These are phyloP conservation scores for Vespertilio murinus DNA, from an alignment of 2,797 vertebrate species.

Conservation along the genomic window DNA sequence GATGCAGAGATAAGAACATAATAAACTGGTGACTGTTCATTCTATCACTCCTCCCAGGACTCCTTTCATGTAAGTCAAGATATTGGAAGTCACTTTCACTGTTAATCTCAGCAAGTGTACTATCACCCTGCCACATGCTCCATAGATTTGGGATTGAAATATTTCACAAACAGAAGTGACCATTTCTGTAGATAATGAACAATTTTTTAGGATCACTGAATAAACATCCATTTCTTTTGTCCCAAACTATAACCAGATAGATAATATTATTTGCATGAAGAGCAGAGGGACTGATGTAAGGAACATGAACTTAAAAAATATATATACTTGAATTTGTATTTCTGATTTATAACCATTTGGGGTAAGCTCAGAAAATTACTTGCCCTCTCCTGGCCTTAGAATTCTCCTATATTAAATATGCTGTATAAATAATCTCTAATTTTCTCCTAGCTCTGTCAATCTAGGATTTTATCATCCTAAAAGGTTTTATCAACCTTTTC, in stretches of 20 bases:
- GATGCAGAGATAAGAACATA: background rate
- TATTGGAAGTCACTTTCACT: background rate
- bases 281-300: background rate
- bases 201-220: background rate
- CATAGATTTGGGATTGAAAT: background rate
- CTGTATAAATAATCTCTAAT: background rate
- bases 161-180: background rate
- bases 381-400: background rate
- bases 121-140: background rate
- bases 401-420: background rate
- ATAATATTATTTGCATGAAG: background rate
- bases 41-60: background rate
- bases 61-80: background rate
- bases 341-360: background rate
- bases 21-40: background rate
- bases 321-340: background rate
- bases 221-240: background rate
- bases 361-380: background rate
- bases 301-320: background rate
- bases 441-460: background rate
- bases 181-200: background rate
- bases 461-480: background rate
- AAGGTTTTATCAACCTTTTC: background rate
- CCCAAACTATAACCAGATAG: background rate
- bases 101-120: background rate